Conservation (phyloP, 2,113 vertebrate genomes). For the Pardalotus punctatus region DNA sequence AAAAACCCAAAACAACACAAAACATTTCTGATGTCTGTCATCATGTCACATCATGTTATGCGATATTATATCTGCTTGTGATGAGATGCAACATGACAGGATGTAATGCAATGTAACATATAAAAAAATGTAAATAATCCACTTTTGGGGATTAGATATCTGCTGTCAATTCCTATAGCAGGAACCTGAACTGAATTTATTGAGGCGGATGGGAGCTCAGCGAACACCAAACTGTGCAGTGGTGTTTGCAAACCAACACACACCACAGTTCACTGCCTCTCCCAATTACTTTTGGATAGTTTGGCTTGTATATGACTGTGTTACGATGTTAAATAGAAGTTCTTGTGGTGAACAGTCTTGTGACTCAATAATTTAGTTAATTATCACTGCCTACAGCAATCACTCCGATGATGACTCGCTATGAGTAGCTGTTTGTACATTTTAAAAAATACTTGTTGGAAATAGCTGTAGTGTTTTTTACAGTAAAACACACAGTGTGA, state of each 20-base stretch:
- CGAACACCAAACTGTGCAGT: slow-evolving; percentile 56
- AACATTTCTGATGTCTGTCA: slow-evolving; percentile 64
- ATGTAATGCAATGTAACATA: slow-evolving; percentile 77
- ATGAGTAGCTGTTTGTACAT: neutral
- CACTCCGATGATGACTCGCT: neutral
- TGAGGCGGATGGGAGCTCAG: slow-evolving; percentile 72
- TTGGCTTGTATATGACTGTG: slow-evolving; percentile 64
- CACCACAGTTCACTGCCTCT: slow-evolving; percentile 73
- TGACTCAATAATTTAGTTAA: slow-evolving; percentile 67
- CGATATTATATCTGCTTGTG: slow-evolving; percentile 64
- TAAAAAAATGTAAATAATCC: slow-evolving; percentile 84
- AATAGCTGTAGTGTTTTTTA: neutral
- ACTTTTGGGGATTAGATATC: slow-evolving; percentile 77
- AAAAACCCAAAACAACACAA: neutral
- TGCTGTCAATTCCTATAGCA: slow-evolving; percentile 75
- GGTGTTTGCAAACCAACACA: slow-evolving; percentile 65
- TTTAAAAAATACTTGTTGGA: neutral
- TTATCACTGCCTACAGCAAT: slow-evolving; percentile 52
- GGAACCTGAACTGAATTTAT: slow-evolving; percentile 69
- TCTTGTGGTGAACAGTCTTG: slow-evolving; percentile 61
- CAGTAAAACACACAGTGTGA: neutral
- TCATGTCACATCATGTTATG: slow-evolving; percentile 71
- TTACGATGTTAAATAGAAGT: slow-evolving; percentile 66
- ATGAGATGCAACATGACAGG: slow-evolving; percentile 74
- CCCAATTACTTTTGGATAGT: slow-evolving; percentile 77